These are phyloP conservation scores for Drosophila peninsularis DNA, from an alignment of 2,888 invertebrate genomes.

Conservation along the genomic window DNA sequence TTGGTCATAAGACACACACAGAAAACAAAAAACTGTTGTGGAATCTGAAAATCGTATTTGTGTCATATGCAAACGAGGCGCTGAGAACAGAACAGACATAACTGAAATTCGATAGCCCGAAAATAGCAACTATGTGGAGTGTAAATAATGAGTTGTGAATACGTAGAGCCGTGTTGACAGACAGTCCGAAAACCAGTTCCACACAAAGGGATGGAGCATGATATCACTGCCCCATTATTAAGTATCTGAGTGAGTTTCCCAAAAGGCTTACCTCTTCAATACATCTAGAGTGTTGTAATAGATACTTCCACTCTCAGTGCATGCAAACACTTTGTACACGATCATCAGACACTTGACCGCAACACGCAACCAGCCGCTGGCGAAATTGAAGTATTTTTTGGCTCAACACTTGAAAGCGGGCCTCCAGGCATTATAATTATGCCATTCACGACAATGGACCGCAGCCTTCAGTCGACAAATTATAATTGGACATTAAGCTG, in stretches of 20 bases:
- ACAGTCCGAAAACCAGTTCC: slow-evolving; percentile 39
- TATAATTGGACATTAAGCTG: slow-evolving; percentile 71
- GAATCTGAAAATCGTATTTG: slow-evolving; percentile 41
- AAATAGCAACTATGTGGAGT: slow-evolving; percentile 52
- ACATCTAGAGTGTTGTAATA: slow-evolving; percentile 13
- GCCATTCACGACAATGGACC: slow-evolving; percentile 50
- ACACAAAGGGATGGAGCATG: slow-evolving; percentile 22
- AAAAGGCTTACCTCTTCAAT: background rate
- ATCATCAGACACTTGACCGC: slow-evolving; percentile 64
- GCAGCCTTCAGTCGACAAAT: slow-evolving; percentile 61
- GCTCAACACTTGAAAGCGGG: slow-evolving; percentile 32
- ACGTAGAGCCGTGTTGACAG: slow-evolving; percentile 55
- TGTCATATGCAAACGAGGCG: slow-evolving; percentile 70
- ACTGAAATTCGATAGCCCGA: slow-evolving; percentile 64
- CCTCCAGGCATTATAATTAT: slow-evolving; percentile 57
- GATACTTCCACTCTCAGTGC: slow-evolving; percentile 28
- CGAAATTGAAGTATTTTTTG: slow-evolving; percentile 52
- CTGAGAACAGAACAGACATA: slow-evolving; percentile 32
- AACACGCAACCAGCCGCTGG: slow-evolving; percentile 38
- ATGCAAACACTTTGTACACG: slow-evolving; percentile 24
- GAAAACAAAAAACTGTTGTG: slow-evolving; percentile 5
- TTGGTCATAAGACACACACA: slow-evolving; percentile 15
- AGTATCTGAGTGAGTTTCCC: background rate
- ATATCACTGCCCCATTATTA: slow-evolving; percentile 10
- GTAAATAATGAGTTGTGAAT: slow-evolving; percentile 57